Base-by-base conservation (phyloP, 2,888 invertebrate genomes). In the Pimpla rufipes region DNA sequence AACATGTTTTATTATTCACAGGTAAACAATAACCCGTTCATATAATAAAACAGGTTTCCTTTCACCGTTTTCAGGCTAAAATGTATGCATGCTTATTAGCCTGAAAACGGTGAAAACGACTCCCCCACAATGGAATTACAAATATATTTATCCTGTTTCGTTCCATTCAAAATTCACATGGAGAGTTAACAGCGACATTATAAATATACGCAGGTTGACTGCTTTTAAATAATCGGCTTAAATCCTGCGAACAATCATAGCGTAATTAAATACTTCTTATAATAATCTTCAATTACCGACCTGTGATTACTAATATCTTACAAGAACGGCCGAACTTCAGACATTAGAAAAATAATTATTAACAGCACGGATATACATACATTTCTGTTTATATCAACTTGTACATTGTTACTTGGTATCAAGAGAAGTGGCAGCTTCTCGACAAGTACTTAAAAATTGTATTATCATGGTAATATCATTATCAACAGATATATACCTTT, bases 301-400 rank as follows among this genome's bases (percentile, higher is more conserved):
- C n/a, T 66, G 10, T 11, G n/a, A 11, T n/a, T 47, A 5, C 57
- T 21, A 37, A 68, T 37, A 76, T 23, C 52, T 55, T 37, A 16
- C 23, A 29, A 21, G 16, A 70, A 59, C 11, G 37, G 37, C 59
- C 40, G 11, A 21, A n/a, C 40, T 62, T 50, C n/a, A 40, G 40
- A 50, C 74, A n/a, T 75, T 80, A 80, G 18, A 80, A 80, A 75
- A 80, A 75, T 75, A 80, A 80, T 68, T 16, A 50, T 50, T 40
- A 78, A 78, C 62, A n/a, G 21, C 77, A 77, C 68, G 47, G 29
- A 29, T 57, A 57, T 29, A 29, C 23, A 37, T 37, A 59, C 59
- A 37, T 37, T 59, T 13, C 35, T 57, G 7, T 57, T 57, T n/a
- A 2, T 57, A 29, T 11, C 5, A 57, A 57, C 57, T 23, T 57